These are phyloP conservation scores for Agrochola macilenta DNA, from an alignment of 2,888 invertebrate genomes.

Conservation along the genomic window DNA sequence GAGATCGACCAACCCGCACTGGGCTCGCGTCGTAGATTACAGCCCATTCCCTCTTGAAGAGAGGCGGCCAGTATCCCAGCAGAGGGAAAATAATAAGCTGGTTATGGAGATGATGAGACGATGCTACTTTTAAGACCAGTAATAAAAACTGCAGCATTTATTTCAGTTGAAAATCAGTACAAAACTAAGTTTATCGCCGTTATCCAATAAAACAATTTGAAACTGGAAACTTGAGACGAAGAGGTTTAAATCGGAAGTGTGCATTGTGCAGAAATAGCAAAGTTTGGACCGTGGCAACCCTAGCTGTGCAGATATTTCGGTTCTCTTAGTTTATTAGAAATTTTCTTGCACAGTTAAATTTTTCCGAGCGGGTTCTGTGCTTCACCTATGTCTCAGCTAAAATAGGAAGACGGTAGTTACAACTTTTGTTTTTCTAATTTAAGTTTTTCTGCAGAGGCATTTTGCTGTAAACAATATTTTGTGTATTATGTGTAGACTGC, in stretches of 20 bases:
- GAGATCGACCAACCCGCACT: too few relatives aligned
- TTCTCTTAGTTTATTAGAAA: neutral
- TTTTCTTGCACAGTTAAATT: neutral
- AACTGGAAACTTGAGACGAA: conserved; percentile 30
- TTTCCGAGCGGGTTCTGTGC: neutral
- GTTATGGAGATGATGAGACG: too few relatives aligned
- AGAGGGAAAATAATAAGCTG: too few relatives aligned
- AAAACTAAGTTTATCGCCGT: conserved; percentile 20
- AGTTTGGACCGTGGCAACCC: conserved; percentile 30
- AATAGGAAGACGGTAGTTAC: neutral
- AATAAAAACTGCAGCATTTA: conserved; percentile 5
- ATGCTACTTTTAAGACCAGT: neutral
- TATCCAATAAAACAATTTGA: conserved; percentile 30
- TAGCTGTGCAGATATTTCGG: conserved; percentile 11
- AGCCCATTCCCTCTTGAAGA: too few relatives aligned
- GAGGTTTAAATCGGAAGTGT: conserved; percentile 23
- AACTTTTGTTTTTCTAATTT: neutral
- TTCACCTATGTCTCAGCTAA: neutral
- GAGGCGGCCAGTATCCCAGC: too few relatives aligned
- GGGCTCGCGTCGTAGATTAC: too few relatives aligned
- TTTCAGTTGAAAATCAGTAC: conserved; percentile 8
- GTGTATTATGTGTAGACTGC: neutral
- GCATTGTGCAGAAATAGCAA: conserved; percentile 20
- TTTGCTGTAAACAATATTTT: neutral
- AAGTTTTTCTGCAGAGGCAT: neutral